These are phyloP conservation scores for Megaceryle maxima DNA, from an alignment of 2,113 vertebrate genomes.

Conservation along the genomic window DNA sequence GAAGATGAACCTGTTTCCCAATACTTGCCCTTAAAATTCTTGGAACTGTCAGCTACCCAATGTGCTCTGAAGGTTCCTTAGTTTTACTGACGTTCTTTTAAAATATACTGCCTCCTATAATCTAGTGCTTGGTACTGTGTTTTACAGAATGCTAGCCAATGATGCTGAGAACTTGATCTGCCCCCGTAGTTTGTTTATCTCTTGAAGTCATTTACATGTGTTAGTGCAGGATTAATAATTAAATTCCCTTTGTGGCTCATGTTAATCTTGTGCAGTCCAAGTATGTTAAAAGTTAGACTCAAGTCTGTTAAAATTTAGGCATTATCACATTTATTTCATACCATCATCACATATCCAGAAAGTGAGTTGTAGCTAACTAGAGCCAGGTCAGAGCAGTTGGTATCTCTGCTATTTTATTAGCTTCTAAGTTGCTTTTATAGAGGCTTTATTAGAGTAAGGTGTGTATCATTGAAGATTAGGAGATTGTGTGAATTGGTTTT, in stretches of 20 bases:
- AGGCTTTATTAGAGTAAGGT: neutral
- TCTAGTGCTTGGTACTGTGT: neutral
- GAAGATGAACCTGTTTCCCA: neutral
- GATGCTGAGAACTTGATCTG: neutral
- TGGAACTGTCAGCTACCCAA: neutral
- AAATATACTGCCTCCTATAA: neutral
- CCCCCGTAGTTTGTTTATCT: neutral
- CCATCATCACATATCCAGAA: neutral
- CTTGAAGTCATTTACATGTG: neutral
- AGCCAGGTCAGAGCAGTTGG: neutral
- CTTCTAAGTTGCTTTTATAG: neutral
- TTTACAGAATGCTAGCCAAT: neutral
- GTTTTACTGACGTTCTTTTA: neutral
- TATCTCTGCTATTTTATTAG: neutral
- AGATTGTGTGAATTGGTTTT: neutral
- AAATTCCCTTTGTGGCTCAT: neutral
- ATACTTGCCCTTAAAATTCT: neutral
- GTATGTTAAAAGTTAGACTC: neutral
- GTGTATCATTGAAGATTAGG: neutral
- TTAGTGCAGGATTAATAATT: neutral
- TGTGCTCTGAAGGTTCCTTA: neutral
- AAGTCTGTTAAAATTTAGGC: neutral
- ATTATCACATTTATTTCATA: neutral
- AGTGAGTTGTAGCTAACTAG: neutral
- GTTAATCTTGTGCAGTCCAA: neutral